Conservation (phyloP, 1,140 invertebrate genomes). For the Himalopsyche phryganea region DNA sequence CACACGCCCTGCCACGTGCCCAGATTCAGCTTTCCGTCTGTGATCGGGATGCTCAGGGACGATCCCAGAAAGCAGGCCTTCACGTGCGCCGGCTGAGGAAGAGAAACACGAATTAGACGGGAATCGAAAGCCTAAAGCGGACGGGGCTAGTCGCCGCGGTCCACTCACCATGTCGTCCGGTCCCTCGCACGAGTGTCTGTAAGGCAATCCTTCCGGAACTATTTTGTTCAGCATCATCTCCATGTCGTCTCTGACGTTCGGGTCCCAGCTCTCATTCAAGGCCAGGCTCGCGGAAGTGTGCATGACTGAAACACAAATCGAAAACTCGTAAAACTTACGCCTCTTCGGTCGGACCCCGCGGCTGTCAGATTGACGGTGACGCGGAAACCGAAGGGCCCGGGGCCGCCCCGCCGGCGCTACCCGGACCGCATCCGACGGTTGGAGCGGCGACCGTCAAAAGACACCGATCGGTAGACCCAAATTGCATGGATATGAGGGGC, state of each 20-base stretch:
- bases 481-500: neutral
- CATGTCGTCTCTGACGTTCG: slow-evolving; percentile 94
- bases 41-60: slow-evolving; percentile 92
- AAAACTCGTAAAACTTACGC: too few species aligned
- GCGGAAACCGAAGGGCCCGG: too few species aligned
- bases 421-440: neutral
- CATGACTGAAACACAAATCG: slow-evolving; percentile 71
- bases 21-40: slow-evolving; percentile 89
- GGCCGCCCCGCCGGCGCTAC: neutral
- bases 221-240: slow-evolving; percentile 99
- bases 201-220: slow-evolving; percentile 92
- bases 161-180: slow-evolving; percentile 93
- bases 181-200: slow-evolving; percentile 94
- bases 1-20: slow-evolving; percentile 98
- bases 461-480: neutral
- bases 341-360: too few species aligned
- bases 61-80: slow-evolving; percentile 96
- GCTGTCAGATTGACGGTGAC: too few species aligned
- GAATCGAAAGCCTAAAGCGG: too few species aligned
- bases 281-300: slow-evolving; percentile 96
- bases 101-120: slow-evolving; percentile 36
- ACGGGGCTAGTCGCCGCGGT: too few species aligned
- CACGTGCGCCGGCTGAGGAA: slow-evolving; percentile 85
- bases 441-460: neutral
- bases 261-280: slow-evolving; percentile 97